Evolutionary conservation across 2,888 invertebrate species (phyloP).

Genomic region (Eulithis prunata): DNA sequence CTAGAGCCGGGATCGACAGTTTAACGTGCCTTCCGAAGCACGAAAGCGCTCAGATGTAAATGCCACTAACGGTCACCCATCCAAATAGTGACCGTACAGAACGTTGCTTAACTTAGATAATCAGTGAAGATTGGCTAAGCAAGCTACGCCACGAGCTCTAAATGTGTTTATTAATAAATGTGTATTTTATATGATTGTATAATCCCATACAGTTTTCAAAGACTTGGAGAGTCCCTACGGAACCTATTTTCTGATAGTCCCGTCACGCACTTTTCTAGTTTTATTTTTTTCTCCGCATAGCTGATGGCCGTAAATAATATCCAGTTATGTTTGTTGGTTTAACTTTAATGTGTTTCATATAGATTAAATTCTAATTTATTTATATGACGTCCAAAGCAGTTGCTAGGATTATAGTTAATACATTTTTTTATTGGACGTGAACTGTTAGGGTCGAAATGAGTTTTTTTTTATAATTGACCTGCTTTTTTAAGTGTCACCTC

Average conservation of each 20-base stretch:
- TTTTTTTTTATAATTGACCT: conserved; percentile 32
- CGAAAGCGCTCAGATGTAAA: no score
- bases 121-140: no score
- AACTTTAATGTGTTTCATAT: conserved; percentile 71
- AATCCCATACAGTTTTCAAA: no score
- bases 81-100: no score
- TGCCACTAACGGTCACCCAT: no score
- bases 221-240: no score
- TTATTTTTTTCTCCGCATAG: conserved; percentile 54
- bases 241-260: conserved; percentile 12
- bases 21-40: no score
- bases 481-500: conserved; percentile 17
- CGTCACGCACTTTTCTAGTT: conserved; percentile 19
- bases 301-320: conserved; percentile 71
- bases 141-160: no score
- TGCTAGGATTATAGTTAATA: conserved; percentile 46
- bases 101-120: no score
- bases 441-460: conserved; percentile 40
- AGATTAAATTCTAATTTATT: conserved; percentile 75
- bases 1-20: no score
- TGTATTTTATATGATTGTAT: no score
- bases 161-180: no score
- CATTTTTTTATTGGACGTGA: conserved; percentile 48
- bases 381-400: conserved; percentile 56
- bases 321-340: conserved; percentile 78